Percentiles rank a stretch among this genome's conserved stretches.
phyloP scores from a whole-genome alignment of 2,888 invertebrate species.

The Drosophila colorata region DNA sequence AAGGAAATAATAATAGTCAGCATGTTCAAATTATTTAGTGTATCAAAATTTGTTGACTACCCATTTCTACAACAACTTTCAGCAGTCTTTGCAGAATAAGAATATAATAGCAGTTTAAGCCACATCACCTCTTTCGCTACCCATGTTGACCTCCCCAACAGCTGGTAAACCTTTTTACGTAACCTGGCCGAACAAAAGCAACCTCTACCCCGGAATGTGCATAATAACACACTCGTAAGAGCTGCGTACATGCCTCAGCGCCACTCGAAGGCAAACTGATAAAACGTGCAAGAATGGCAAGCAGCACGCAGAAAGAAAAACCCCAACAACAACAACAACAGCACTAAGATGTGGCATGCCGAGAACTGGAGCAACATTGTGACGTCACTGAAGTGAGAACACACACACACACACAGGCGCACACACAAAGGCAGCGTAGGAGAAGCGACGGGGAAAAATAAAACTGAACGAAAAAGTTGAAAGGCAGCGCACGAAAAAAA shows the following conservation, averaged over 20 bases:
- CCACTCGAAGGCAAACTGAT: constrained; percentile 73
- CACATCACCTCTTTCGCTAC: neutral
- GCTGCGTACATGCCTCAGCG: constrained; percentile 69
- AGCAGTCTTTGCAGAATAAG: neutral
- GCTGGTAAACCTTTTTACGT: constrained; percentile 39
- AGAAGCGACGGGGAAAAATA: constrained; percentile 69
- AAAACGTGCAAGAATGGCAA: constrained; percentile 76
- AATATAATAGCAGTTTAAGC: neutral
- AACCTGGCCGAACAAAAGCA: constrained; percentile 29
- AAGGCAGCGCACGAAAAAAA: constrained; percentile 30
- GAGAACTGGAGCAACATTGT: constrained; percentile 73
- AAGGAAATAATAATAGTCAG: no score
- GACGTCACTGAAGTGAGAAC: constrained; percentile 66
- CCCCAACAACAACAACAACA: constrained; percentile 13
- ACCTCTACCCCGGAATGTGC: neutral
- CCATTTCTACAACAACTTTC: neutral
- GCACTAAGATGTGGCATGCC: constrained; percentile 56
- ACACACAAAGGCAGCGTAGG: constrained; percentile 33
- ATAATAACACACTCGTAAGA: constrained; percentile 31
- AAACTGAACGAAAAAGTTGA: constrained; percentile 75
- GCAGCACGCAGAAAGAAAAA: constrained; percentile 38
- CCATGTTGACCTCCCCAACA: constrained; percentile 16
- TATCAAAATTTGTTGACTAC: neutral
- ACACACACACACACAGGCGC: constrained; percentile 9
- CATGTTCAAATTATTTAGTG: neutral